phyloP scores from a whole-genome alignment of 1,140 invertebrate species.

The Formica exsecta region DNA sequence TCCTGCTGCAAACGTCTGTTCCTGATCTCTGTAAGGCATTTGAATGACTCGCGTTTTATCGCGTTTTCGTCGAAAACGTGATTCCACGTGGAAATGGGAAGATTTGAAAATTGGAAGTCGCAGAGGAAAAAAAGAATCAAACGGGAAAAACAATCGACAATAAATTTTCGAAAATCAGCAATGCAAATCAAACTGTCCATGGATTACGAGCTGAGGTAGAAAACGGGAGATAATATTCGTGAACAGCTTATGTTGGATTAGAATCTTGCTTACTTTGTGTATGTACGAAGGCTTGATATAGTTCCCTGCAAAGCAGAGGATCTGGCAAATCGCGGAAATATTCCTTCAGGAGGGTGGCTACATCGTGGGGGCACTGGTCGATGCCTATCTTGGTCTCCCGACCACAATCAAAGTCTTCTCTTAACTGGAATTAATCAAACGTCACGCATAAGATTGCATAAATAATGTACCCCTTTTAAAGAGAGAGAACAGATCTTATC shows the following conservation, averaged over 20 bases:
- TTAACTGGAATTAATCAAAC: conserved; percentile 88
- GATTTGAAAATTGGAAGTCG: background rate
- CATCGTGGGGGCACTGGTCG: conserved; percentile 96
- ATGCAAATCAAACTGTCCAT: background rate
- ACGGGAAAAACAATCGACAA: background rate
- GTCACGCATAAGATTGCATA: conserved; percentile 31
- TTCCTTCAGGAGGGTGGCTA: conserved; percentile 96
- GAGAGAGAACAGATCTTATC: background rate
- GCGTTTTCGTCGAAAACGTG: too few species aligned
- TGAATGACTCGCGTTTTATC: conserved; percentile 6
- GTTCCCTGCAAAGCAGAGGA: conserved; percentile 94
- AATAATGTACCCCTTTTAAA: conserved; percentile 10
- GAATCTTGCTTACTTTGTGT: conserved; percentile 93
- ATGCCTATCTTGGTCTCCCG: conserved; percentile 92
- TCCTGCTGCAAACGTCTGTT: conserved; percentile 93
- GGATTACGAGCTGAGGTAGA: background rate
- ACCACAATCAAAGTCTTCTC: conserved; percentile 96
- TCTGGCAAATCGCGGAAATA: conserved; percentile 97
- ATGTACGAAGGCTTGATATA: conserved; percentile 95
- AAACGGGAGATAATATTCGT: background rate
- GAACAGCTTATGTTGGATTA: background rate
- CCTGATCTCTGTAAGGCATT: conserved; percentile 89
- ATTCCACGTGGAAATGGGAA: background rate
- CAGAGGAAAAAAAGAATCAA: background rate
- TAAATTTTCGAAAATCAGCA: background rate